Evolutionary conservation across 2,797 vertebrate genomes (phyloP).

Genomic region (Melanotaenia nigrans): DNA sequence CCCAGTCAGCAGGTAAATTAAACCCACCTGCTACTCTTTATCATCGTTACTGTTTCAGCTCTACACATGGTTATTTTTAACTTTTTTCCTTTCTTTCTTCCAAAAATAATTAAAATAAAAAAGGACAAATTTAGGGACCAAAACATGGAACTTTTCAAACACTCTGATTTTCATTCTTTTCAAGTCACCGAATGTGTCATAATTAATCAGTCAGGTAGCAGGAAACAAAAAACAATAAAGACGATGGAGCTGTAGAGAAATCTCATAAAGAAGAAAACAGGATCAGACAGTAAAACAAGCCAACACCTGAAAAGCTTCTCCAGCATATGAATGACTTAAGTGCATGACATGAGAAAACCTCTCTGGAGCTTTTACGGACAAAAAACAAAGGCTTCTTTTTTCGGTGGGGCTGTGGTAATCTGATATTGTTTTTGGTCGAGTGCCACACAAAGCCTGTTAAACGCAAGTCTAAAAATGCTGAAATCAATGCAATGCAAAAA

Average conservation of each 20-base stretch:
- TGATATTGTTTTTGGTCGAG: conserved; percentile 18
- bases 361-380: not conserved
- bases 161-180: not conserved
- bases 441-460: conserved; percentile 17
- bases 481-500: conserved; percentile 13
- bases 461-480: conserved; percentile 26
- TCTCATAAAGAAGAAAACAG: not conserved
- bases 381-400: conserved; percentile 40
- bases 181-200: not conserved
- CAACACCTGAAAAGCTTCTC: not conserved
- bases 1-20: too few species aligned
- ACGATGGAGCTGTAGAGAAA: not conserved
- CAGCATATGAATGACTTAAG: not conserved
- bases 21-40: too few species aligned
- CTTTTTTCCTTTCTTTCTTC: too few species aligned
- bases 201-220: not conserved
- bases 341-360: not conserved
- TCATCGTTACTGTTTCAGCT: too few species aligned
- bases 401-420: conserved; percentile 18
- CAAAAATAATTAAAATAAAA: too few species aligned
- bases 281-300: not conserved
- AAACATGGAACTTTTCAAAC: not conserved
- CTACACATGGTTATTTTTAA: too few species aligned
- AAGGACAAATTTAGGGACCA: not conserved
- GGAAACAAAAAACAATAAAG: not conserved